Evolutionary conservation across 2,888 invertebrate genomes (phyloP).

Genomic region (Chironomus tentans): DNA sequence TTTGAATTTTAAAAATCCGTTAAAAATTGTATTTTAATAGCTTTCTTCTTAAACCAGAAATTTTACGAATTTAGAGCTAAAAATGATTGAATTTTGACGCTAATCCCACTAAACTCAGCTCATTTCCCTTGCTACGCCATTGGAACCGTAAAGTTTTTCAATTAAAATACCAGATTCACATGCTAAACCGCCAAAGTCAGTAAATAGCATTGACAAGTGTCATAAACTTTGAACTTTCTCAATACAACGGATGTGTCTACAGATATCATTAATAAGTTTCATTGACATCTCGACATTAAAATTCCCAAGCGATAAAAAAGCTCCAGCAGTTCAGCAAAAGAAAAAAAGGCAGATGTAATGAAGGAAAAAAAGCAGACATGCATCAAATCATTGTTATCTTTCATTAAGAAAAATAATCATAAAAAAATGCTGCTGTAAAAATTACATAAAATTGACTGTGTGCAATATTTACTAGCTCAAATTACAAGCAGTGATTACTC

Average conservation of each 20-base stretch:
- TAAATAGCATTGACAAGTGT: not conserved
- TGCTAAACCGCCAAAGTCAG: not conserved
- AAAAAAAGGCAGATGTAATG: not conserved
- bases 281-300: not conserved
- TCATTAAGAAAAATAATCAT: not conserved
- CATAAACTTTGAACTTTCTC: not conserved
- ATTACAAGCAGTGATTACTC: not conserved
- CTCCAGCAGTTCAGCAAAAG: not conserved
- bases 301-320: not conserved
- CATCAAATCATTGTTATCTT: conserved; percentile 8
- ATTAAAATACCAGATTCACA: too few relatives aligned
- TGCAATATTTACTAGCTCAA: conserved; percentile 5
- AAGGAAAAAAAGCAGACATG: not conserved
- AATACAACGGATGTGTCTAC: not conserved
- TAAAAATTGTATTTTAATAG: too few relatives aligned
- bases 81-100: too few relatives aligned
- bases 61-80: too few relatives aligned
- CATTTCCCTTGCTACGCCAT: too few relatives aligned
- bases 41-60: too few relatives aligned
- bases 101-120: too few relatives aligned
- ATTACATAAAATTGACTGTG: conserved; percentile 3
- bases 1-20: too few relatives aligned
- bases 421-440: conserved; percentile 1
- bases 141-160: too few relatives aligned
- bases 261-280: not conserved